Conservation (phyloP, 2,888 invertebrate genomes). For the Zaprionus lineosus region DNA sequence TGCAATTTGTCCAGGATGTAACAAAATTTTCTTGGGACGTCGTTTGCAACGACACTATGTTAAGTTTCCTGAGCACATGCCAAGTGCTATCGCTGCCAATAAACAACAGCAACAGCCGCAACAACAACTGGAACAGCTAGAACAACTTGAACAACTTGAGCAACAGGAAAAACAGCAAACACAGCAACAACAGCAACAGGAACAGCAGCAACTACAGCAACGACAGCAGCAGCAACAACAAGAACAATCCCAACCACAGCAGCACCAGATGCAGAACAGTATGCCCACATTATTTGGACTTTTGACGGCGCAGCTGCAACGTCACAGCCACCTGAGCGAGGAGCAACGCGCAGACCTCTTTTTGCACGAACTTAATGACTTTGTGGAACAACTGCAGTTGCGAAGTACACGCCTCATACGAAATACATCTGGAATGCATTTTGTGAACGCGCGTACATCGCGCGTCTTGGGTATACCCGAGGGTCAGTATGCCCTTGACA, state of each 20-base stretch:
- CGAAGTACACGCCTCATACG: constrained; percentile 80
- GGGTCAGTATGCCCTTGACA: constrained; percentile 81
- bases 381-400: constrained; percentile 80
- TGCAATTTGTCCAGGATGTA: constrained; percentile 80
- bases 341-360: constrained; percentile 81
- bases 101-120: constrained; percentile 12
- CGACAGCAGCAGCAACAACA: not conserved
- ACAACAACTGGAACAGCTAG: constrained; percentile 1
- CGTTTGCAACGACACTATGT: constrained; percentile 79
- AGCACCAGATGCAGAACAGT: not conserved
- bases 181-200: not conserved
- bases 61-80: constrained; percentile 80
- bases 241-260: not conserved
- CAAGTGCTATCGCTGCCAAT: constrained; percentile 20
- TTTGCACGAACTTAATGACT: constrained; percentile 80
- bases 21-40: constrained; percentile 81
- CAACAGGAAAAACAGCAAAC: not conserved
- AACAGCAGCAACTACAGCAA: not conserved
- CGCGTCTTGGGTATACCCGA: constrained; percentile 82
- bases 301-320: constrained; percentile 78
- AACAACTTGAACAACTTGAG: not conserved
- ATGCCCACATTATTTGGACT: constrained; percentile 74
- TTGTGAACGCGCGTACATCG: constrained; percentile 77
- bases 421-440: constrained; percentile 81
- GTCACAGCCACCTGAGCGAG: constrained; percentile 69